A percentile compares a stretch with the other conserved stretches of the same genome.
Conservation (phyloP, 2,797 vertebrate species). For the Pachyuromys duprasi region DNA sequence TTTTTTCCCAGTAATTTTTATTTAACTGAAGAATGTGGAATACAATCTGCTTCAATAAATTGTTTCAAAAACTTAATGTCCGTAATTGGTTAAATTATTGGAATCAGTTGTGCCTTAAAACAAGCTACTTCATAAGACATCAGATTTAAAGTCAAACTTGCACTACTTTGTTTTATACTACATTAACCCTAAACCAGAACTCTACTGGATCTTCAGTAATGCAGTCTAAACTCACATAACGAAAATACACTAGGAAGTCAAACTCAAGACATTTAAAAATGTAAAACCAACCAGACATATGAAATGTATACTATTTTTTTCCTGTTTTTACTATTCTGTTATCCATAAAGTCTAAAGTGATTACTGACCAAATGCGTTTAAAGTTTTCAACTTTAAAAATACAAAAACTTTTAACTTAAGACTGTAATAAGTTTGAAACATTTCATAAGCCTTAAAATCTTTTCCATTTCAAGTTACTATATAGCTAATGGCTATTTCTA, state of each 20-base stretch:
- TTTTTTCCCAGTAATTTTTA: constrained; percentile 56
- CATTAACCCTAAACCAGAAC: not conserved
- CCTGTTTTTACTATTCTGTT: not conserved
- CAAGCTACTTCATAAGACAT: not conserved
- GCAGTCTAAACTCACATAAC: constrained; percentile 18
- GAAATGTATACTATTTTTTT: not conserved
- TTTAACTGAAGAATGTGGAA: constrained; percentile 36
- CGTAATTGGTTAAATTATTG: constrained; percentile 49
- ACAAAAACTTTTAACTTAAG: not conserved
- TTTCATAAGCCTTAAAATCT: constrained; percentile 1
- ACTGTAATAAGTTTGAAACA: constrained; percentile 41
- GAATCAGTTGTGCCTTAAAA: not conserved
- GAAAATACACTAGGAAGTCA: not conserved
- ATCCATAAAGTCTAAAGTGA: not conserved
- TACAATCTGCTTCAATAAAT: not conserved
- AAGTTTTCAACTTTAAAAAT: not conserved
- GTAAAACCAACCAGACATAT: not conserved
- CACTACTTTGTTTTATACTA: not conserved
- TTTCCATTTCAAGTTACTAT: constrained; percentile 55
- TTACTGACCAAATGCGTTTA: not conserved
- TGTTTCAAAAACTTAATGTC: constrained; percentile 47
- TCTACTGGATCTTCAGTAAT: not conserved
- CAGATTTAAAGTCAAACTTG: constrained; percentile 34
- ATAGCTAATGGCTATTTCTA: constrained; percentile 46
- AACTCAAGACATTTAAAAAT: not conserved